Evolutionary conservation across 2,113 vertebrate genomes (phyloP), one percentile per base, ranked within the genome.

Genomic region (Cichladusa arquata): DNA sequence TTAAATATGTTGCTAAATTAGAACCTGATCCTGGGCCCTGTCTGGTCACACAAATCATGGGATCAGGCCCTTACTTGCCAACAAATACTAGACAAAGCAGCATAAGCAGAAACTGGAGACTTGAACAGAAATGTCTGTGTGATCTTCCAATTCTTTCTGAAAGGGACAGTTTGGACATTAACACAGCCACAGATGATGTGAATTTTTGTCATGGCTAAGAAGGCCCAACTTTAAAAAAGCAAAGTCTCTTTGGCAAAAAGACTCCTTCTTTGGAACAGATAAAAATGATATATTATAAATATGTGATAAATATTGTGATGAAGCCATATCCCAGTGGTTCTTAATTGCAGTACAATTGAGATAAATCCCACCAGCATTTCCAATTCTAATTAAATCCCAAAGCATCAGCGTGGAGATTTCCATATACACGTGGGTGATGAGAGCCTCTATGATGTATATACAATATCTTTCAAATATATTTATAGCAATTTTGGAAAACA

Each of bases 221-320:
- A 87, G 81, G 86, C 93, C 51, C 91, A 96, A 84, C 90, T 96
- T 97, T 83, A 95, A 93, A 65, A 87, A 91, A 93, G 86, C 74
- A 89, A 92, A 51, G 90, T 93, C 85, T 98, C 97, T 98, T 98
- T 98, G 97, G 97, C 96, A 95, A 93, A 88, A 95, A 53, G 34
- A 77, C 23, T 90, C 60, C 54, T 92, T 91, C 92, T 96, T 97
- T 96, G 93, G 95, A 97, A 97, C 58, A 97, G 93, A 97, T 89
- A 86, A 96, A 85, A 85, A 96, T 89, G 89, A 93, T 94, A 91
- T 45, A 65, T 74, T 94, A 95, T 67, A 96, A 97, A 97, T 72
- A 58, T 17, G 61, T 31, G 88, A 89, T 89, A 96, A 97, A 96
- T 88, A 92, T 10, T 45, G 51, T 76, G 90, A 95, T 82, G 69